These are phyloP conservation scores for Malthinus seriepunctatus DNA, from an alignment of 2,888 invertebrate species.

Conservation along the genomic window DNA sequence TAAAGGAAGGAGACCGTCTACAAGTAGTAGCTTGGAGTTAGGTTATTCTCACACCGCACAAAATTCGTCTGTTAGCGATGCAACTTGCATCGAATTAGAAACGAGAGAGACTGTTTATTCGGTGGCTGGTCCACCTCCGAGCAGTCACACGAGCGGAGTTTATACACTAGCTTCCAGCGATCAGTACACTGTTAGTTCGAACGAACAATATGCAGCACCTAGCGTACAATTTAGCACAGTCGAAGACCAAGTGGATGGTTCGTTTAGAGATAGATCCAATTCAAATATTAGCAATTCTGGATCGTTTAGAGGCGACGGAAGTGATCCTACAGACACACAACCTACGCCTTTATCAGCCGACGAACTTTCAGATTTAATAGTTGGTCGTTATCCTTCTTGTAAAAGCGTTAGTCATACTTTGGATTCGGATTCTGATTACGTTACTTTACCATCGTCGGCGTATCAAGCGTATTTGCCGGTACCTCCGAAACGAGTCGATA, in stretches of 20 bases:
- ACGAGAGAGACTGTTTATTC: conserved; percentile 55
- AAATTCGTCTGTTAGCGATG: conserved; percentile 78
- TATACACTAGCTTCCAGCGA: conserved; percentile 76
- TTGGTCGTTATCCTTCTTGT: conserved; percentile 75
- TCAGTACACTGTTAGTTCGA: conserved; percentile 53
- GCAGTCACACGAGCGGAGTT: conserved; percentile 84
- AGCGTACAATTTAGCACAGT: conserved; percentile 47
- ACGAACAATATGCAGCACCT: conserved; percentile 45
- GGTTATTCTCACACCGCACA: conserved; percentile 87
- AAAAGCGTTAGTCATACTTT: conserved; percentile 83
- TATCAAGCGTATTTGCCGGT: conserved; percentile 62
- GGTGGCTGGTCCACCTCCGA: conserved; percentile 65
- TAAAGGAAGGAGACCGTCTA: conserved; percentile 68
- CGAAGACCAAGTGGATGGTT: conserved; percentile 54
- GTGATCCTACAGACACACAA: conserved; percentile 80
- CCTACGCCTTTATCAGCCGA: conserved; percentile 79
- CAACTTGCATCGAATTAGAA: conserved; percentile 69
- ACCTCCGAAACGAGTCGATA: conserved; percentile 72
- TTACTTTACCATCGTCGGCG: conserved; percentile 66
- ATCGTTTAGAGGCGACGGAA: conserved; percentile 87
- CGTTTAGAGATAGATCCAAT: conserved; percentile 71
- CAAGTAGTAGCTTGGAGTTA: conserved; percentile 80
- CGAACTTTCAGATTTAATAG: conserved; percentile 81
- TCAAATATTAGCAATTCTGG: conserved; percentile 78
- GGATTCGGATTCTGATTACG: conserved; percentile 90